Evolutionary conservation across 2,113 vertebrate species (phyloP).

Genomic region (rat (Rattus norvegicus)): DNA sequence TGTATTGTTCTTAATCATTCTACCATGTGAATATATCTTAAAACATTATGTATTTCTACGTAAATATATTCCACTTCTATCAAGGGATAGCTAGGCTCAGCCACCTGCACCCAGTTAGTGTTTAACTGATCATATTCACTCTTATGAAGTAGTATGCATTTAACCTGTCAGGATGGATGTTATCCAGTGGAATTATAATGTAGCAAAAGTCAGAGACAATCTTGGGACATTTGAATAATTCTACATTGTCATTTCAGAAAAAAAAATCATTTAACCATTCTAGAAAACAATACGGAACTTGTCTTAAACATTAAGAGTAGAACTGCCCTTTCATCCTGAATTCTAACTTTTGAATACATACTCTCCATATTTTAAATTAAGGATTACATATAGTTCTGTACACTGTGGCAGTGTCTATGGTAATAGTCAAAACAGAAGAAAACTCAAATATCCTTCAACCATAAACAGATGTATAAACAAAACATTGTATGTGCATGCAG

Average conservation of each 20-base stretch:
- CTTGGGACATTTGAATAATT: not conserved
- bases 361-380: not conserved
- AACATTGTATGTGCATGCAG: rapidly evolving
- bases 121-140: not conserved
- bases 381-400: not conserved
- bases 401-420: not conserved
- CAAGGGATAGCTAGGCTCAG: not conserved
- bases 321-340: not conserved
- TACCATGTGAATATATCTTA: not conserved
- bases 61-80: not conserved
- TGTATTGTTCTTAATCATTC: not conserved
- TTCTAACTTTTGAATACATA: not conserved
- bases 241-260: not conserved
- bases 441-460: not conserved
- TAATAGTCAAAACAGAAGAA: not conserved
- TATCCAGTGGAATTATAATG: not conserved
- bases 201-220: not conserved
- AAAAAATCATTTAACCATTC: not conserved
- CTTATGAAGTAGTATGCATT: not conserved
- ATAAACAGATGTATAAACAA: not conserved
- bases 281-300: not conserved
- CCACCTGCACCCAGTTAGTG: not conserved
- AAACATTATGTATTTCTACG: not conserved
- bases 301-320: not conserved
- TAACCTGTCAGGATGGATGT: not conserved